Evolutionary conservation across 30 jellyfish, hydroid and myxozoan genomes (phyloP).

Genomic region (Turritopsis dohrnii): DNA sequence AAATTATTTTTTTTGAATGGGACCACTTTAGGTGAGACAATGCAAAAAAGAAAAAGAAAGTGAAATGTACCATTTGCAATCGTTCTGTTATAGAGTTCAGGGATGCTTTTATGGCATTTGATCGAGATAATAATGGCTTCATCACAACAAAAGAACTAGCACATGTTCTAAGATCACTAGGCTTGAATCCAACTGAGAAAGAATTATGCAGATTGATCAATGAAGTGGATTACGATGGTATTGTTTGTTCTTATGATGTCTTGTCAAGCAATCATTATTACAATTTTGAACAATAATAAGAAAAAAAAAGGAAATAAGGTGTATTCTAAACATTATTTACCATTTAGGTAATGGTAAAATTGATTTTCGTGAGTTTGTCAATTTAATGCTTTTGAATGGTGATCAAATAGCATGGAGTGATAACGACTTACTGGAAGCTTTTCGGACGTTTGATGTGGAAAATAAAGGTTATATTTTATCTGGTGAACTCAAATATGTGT

Average conservation of each 20-base stretch:
- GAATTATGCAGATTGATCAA: constrained; percentile 80
- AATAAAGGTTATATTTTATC: constrained; percentile 87
- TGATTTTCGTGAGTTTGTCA: constrained; percentile 87
- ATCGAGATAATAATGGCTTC: constrained; percentile 87
- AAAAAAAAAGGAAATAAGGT: no score
- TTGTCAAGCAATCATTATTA: no score
- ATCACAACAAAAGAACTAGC: constrained; percentile 89
- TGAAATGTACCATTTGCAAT: no score
- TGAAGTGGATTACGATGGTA: constrained; percentile 96
- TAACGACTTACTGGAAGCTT: constrained; percentile 84
- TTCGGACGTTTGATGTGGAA: constrained; percentile 81
- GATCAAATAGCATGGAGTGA: constrained; percentile 98
- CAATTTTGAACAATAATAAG: no score
- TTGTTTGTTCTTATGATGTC: no score
- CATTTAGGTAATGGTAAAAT: constrained; percentile 91
- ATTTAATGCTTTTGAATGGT: constrained; percentile 86
- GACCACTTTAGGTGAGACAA: no score
- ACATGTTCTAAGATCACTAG: constrained; percentile 76
- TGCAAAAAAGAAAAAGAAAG: no score
- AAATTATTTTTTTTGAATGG: no score
- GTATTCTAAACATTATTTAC: no score
- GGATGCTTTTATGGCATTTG: constrained; percentile 91
- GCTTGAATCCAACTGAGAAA: constrained; percentile 92
- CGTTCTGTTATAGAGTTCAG: constrained; percentile 55
- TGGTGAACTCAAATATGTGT: constrained; percentile 77